Evolutionary conservation across 2,113 vertebrate species (phyloP).

Genomic region (Helogale parvula): DNA sequence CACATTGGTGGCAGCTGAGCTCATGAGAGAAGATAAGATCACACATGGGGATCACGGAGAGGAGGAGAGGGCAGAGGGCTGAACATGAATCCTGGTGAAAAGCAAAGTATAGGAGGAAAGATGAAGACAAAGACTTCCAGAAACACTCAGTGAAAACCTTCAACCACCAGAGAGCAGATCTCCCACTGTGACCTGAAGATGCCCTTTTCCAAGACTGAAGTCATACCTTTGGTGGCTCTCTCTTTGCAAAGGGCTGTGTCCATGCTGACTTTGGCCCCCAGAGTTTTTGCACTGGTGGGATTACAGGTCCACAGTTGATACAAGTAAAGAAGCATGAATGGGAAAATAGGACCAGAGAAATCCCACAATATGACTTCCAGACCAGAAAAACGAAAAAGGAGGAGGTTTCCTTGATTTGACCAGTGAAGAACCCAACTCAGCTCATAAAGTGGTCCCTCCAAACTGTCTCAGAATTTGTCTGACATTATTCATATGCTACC

Average conservation of each 20-base stretch:
- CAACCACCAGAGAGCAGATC: not conserved
- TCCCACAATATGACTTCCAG: not conserved
- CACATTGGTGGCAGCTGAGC: not conserved
- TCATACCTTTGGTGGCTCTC: not conserved
- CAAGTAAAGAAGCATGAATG: not conserved
- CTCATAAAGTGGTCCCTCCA: not conserved
- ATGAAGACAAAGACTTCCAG: not conserved
- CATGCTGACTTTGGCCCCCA: not conserved
- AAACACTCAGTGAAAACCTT: not conserved
- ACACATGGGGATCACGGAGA: not conserved
- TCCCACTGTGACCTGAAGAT: not conserved
- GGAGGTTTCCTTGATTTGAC: not conserved
- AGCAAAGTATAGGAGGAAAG: not conserved
- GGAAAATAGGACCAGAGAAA: not conserved
- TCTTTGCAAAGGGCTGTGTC: not conserved
- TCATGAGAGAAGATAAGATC: not conserved
- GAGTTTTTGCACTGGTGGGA: not conserved
- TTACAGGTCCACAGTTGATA: not conserved
- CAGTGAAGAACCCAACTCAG: not conserved
- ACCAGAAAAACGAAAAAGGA: not conserved
- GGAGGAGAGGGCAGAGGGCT: not conserved
- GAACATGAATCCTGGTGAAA: not conserved
- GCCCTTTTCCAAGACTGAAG: not conserved
- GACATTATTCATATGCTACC: not conserved
- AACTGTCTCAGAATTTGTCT: not conserved